Evolutionary conservation across 35 echinoderm and acorn worm species (phyloP), one percentile per base, ranked within the genome.

Genomic region (Hemicentrotus pulcherrimus): DNA sequence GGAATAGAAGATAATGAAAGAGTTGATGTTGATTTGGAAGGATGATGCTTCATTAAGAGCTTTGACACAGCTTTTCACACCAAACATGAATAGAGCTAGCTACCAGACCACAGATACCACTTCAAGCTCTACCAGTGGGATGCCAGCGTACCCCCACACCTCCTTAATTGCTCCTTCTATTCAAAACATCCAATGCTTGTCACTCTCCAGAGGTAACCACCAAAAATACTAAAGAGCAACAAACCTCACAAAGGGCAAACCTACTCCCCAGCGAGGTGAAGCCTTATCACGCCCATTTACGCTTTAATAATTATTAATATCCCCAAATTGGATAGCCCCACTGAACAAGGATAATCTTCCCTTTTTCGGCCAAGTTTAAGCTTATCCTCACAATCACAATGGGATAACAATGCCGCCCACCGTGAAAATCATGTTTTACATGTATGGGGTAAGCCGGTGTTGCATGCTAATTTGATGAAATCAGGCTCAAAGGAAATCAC

Each of bases 291-390:
- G 88, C 19, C 88, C 88, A 90, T 33, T 78, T 90, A 90, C 88
- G 19, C 88, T 90, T 47, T 47, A 1, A 78, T 24, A 33, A 33
- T 90, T 32, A 47, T 41, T 47, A 90, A 90, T 10, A 90, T 24
- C 46, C 65, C 32, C 3, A 45, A 90, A 90, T 90, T 90, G 88
- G 88, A 90, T 90, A 90, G 15, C 88, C 88, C 32, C 46, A 31
- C 32, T 86, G 86, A 86, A 86, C 28, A 13, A 0, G 46, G 88
- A 90, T 90, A 90, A 90, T 90, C 33, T 11, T 31, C 31, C 46
- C 88, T 10, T 90, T 90, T 90, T 90, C 32, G 46, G 88, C 46
- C 88, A 90, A 90, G 88, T 90, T 90, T 90, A 90, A 90, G 88
- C 88, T 45, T 90, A 90, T 90, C 88, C 65, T 78, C 65, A 22